Conservation (phyloP, 2,797 vertebrate genomes). For the Acanthornis magna region DNA sequence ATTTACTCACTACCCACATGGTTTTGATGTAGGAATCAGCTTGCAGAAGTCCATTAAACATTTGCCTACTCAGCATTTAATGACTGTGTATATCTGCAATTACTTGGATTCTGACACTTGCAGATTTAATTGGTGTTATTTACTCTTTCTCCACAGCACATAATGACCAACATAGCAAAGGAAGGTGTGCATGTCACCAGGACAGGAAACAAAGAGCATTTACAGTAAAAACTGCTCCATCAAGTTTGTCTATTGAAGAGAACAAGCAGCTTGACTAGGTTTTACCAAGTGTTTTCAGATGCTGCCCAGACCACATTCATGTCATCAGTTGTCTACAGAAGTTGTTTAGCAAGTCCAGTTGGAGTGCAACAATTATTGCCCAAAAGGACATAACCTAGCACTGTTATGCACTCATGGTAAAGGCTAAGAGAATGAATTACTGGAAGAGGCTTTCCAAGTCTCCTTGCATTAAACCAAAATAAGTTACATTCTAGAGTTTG, state of each 20-base stretch:
- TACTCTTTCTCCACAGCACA: not conserved
- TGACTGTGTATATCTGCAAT: not conserved
- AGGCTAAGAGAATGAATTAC: not conserved
- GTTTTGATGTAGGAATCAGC: conserved; percentile 1
- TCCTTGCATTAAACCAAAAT: not conserved
- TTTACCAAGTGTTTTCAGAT: not conserved
- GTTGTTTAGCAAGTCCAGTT: not conserved
- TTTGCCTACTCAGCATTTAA: not conserved
- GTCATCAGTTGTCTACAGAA: not conserved
- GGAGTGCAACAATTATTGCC: rapidly evolving
- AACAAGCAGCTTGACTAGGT: not conserved
- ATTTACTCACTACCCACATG: not conserved
- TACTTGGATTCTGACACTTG: not conserved
- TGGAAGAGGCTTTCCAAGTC: not conserved
- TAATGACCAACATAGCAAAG: not conserved
- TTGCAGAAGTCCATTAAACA: not conserved
- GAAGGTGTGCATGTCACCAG: not conserved
- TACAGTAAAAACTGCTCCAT: conserved; percentile 7
- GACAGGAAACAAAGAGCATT: not conserved
- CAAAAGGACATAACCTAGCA: not conserved
- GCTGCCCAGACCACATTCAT: not conserved
- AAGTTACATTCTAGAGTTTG: not conserved
- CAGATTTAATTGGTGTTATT: not conserved
- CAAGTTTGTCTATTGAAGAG: not conserved
- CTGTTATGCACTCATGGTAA: not conserved